Conservation (phyloP, 2,888 invertebrate species). For the Branchellion lobata region DNA sequence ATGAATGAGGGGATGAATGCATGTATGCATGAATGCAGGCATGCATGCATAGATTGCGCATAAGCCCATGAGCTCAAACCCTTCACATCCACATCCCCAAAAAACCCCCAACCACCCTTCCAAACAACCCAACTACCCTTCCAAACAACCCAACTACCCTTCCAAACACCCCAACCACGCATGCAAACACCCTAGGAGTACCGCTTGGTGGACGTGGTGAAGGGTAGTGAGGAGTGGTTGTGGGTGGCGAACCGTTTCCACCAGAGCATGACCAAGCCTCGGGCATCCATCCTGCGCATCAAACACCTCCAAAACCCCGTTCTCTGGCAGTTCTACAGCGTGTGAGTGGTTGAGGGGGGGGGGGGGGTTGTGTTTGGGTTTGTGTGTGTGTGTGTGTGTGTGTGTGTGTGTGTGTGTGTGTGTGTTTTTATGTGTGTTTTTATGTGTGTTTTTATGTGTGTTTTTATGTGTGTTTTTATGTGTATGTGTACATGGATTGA, state of each 20-base stretch:
- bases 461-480: not conserved
- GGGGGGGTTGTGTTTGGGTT: not conserved
- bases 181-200: constrained; percentile 50
- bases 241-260: constrained; percentile 56
- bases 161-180: not conserved
- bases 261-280: constrained; percentile 54
- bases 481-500: not conserved
- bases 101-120: not conserved
- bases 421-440: not conserved
- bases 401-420: not conserved
- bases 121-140: not conserved
- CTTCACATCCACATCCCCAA: not conserved
- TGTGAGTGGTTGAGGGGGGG: constrained; percentile 54
- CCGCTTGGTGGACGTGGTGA: constrained; percentile 54
- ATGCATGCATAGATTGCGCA: no score
- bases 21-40: not conserved
- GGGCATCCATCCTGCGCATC: constrained; percentile 55
- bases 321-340: constrained; percentile 58
- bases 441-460: not conserved
- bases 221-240: constrained; percentile 55
- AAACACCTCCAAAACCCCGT: constrained; percentile 58
- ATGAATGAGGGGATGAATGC: not conserved
- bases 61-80: no score
- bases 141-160: not conserved
- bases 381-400: not conserved